Evolutionary conservation across 2,888 invertebrate genomes (phyloP).

Genomic region (Arge pagana): DNA sequence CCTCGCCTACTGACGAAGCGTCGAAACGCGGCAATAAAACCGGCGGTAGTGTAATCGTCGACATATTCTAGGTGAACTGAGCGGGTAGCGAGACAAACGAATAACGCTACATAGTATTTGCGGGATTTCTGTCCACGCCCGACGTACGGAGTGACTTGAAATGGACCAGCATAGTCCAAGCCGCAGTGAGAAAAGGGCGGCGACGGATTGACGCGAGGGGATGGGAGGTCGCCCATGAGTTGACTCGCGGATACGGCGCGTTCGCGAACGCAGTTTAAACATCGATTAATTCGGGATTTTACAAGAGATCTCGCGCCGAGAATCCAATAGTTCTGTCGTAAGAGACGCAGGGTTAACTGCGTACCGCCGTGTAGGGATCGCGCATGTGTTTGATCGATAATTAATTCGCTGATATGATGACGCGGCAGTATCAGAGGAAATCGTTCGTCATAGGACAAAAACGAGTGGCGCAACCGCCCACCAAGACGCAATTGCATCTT

Average conservation of each 20-base stretch:
- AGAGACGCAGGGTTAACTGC: slow-evolving; percentile 15
- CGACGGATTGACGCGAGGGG: slow-evolving; percentile 33
- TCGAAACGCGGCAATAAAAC: slow-evolving; percentile 24
- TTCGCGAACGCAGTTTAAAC: slow-evolving; percentile 23
- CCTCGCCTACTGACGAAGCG: slow-evolving; percentile 24
- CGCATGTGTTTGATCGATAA: slow-evolving; percentile 26
- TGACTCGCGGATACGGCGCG: not conserved
- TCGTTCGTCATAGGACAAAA: not conserved
- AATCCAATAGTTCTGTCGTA: slow-evolving; percentile 25
- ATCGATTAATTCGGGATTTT: slow-evolving; percentile 20
- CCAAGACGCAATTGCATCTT: slow-evolving; percentile 4
- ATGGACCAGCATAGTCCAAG: slow-evolving; percentile 17
- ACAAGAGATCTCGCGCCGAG: slow-evolving; percentile 12
- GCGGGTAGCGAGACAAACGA: slow-evolving; percentile 38
- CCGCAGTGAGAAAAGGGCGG: slow-evolving; percentile 36
- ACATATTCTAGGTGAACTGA: slow-evolving; percentile 24
- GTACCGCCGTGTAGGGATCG: slow-evolving; percentile 25
- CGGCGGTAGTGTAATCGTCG: slow-evolving; percentile 10
- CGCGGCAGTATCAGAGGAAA: not conserved
- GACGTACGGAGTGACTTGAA: slow-evolving; percentile 26
- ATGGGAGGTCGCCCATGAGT: slow-evolving; percentile 42
- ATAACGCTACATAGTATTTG: slow-evolving; percentile 40
- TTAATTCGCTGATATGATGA: not conserved
- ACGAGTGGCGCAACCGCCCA: slow-evolving; percentile 11
- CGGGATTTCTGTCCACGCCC: slow-evolving; percentile 30